A percentile compares a stretch with the other conserved stretches of the same genome.
phyloP scores from a whole-genome alignment of 2,888 invertebrate species.

The Stenoptilia bipunctidactyla region DNA sequence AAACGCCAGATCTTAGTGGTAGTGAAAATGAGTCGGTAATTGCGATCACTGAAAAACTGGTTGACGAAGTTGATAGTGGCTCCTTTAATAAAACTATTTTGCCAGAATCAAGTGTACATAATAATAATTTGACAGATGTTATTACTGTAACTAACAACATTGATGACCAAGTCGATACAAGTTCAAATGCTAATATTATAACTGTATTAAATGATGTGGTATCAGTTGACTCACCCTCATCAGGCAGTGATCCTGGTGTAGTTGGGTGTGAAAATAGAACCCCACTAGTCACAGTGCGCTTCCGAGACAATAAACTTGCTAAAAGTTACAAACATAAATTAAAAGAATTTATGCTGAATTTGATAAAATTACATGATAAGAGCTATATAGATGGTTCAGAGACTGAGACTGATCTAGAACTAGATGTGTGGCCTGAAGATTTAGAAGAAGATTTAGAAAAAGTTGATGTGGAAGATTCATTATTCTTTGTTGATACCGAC shows the following conservation, averaged over 20 bases:
- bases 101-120: too few relatives aligned
- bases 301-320: constrained; percentile 50
- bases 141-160: constrained; percentile 6
- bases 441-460: constrained; percentile 22
- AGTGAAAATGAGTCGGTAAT: not conserved
- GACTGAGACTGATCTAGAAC: constrained; percentile 45
- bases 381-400: constrained; percentile 26
- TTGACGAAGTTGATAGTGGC: constrained; percentile 18
- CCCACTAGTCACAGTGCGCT: constrained; percentile 53
- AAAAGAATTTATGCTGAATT: constrained; percentile 52
- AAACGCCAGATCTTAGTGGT: constrained; percentile 22
- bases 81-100: not conserved
- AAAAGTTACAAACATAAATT: constrained; percentile 54
- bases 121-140: not conserved
- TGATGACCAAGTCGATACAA: constrained; percentile 12
- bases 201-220: constrained; percentile 44
- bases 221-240: constrained; percentile 39
- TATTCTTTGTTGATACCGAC: constrained; percentile 56
- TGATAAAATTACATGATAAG: constrained; percentile 41
- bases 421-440: constrained; percentile 55
- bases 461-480: constrained; percentile 24
- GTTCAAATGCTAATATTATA: constrained; percentile 23
- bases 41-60: constrained; percentile 6
- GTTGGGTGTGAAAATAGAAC: constrained; percentile 51
- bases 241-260: constrained; percentile 38